Evolutionary conservation across 2,113 vertebrate species (phyloP), one percentile per base, ranked within the genome.

Genomic region (Ascaphus truei): DNA sequence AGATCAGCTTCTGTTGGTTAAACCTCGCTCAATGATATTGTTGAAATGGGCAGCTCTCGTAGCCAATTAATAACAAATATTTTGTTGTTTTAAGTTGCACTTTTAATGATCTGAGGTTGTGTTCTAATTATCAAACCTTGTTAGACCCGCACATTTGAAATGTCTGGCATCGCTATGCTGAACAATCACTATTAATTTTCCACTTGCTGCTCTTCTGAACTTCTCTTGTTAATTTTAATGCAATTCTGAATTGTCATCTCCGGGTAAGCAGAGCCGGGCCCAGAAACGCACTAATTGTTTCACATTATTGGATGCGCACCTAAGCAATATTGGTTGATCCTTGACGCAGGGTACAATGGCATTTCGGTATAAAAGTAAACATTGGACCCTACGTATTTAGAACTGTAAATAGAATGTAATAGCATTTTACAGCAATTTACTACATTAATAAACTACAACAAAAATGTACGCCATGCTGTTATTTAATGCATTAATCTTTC

Each of bases 1-100:
- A 76, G 69, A 78, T 83, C 74, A 78, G 71, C 76, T 78, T 60
- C 81, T 77, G 76, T 79, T 81, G 61, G 72, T 81, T 75, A 80
- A n/a, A 83, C 76, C 72, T 27, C 25, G n/a, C 72, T 80, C 74
- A 75, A 52, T 77, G 84, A 84, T 77, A 85, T 62, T 67, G 72
- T 77, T 51, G 76, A 72, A 73, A 62, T 29, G 59, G 45, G 73
- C 75, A 37, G 75, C 69, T 64, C 77, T 79, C 72, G 10, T 65
- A 59, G 48, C 62, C 75, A 76, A 82, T 62, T 52, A 69, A 71
- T 80, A 76, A 81, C 50, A 83, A 84, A 61, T 74, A 77, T 75
- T 84, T 82, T 77, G 73, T 55, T 76, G 76, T 51, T 72, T 75
- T 62, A 1, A 30, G 62, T 72, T 53, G 72, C 25, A 72, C 26